Percentiles rank a stretch among this genome's conserved stretches.
Evolutionary conservation across 2,888 invertebrate species (phyloP).

Genomic region (Cephus rjabovi): DNA sequence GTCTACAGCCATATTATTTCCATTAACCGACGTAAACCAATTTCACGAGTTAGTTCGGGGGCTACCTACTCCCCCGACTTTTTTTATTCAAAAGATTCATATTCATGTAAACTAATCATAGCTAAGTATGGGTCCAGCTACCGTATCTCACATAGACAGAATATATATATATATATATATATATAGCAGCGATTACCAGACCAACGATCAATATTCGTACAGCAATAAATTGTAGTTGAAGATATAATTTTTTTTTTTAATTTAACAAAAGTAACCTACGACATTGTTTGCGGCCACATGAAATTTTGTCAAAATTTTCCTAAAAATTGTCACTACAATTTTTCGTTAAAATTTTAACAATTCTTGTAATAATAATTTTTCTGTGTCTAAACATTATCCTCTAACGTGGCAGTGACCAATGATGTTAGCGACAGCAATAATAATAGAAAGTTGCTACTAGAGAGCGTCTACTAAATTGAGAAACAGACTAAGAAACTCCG

Average conservation of each 20-base stretch:
- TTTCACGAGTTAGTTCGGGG: background rate
- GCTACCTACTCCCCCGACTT: background rate
- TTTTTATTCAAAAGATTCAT: background rate
- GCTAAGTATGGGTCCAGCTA: background rate
- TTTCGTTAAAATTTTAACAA: slow-evolving; percentile 6
- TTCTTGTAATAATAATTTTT: background rate
- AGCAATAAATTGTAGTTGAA: background rate
- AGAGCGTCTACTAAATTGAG: background rate
- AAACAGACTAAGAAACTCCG: background rate
- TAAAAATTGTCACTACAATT: background rate
- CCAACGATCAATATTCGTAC: background rate
- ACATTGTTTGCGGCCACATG: too few species aligned
- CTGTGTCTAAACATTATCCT: background rate
- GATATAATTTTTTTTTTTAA: background rate
- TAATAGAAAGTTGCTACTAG: background rate
- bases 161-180: too few species aligned
- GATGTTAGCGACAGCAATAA: background rate
- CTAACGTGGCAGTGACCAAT: background rate
- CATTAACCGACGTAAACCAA: slow-evolving; percentile 21
- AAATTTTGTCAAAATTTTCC: background rate
- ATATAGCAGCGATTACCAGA: too few species aligned
- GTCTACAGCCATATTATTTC: slow-evolving; percentile 21
- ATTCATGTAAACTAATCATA: background rate
- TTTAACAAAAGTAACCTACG: background rate
- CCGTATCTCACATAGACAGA: too few species aligned